phyloP scores from a whole-genome alignment of 2,888 invertebrate genomes.

The Trachelus troglodyta region DNA sequence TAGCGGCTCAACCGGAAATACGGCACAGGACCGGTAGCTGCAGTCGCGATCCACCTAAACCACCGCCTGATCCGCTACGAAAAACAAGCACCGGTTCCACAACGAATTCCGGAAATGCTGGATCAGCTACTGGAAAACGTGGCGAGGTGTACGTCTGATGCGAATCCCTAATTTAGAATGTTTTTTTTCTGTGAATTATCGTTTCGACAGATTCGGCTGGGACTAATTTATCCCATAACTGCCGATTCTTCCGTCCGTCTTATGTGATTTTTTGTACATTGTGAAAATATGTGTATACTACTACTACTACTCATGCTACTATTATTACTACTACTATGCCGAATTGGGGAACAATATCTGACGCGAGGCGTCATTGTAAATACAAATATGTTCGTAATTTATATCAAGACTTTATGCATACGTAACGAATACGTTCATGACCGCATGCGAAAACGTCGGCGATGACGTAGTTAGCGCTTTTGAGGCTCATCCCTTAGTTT shows the following conservation, averaged over 20 bases:
- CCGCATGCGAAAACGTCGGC: not conserved
- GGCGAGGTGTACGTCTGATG: slow-evolving; percentile 71
- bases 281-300: not conserved
- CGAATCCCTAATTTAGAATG: not conserved
- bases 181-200: not conserved
- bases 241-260: not conserved
- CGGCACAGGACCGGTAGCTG: slow-evolving; percentile 58
- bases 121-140: slow-evolving; percentile 58
- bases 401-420: not conserved
- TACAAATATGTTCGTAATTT: not conserved
- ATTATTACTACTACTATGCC: not conserved
- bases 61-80: slow-evolving; percentile 52
- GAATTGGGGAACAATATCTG: not conserved
- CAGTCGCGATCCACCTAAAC: slow-evolving; percentile 42
- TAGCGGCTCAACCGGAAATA: slow-evolving; percentile 30
- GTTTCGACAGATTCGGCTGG: not conserved
- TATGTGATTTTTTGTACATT: not conserved
- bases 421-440: not conserved
- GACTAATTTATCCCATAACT: not conserved
- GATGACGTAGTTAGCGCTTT: not conserved
- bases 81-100: slow-evolving; percentile 65
- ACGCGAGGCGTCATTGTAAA: not conserved
- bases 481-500: not conserved
- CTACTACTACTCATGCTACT: not conserved
- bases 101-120: slow-evolving; percentile 8